phyloP scores from a whole-genome alignment of 2,113 vertebrate species.

The Motacilla tschutschensis region DNA sequence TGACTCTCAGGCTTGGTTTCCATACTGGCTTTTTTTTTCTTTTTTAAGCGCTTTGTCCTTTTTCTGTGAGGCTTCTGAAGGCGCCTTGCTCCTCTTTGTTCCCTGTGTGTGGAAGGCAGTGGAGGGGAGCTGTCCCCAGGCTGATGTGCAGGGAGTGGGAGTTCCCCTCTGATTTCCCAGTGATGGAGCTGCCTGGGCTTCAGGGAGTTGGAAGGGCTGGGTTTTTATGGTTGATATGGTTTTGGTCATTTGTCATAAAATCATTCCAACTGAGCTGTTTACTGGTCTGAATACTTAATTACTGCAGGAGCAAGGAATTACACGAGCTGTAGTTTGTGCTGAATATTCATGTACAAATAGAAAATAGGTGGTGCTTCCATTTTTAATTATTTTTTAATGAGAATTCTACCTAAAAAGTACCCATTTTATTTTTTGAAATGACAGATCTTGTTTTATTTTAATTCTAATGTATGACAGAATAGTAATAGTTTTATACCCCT shows the following conservation, averaged over 20 bases:
- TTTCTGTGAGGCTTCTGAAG: not conserved
- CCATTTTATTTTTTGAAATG: not conserved
- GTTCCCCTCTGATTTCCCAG: constrained; percentile 16
- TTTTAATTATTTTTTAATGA: not conserved
- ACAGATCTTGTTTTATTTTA: not conserved
- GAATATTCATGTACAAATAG: not conserved
- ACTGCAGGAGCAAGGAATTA: constrained; percentile 27
- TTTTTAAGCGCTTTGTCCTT: not conserved
- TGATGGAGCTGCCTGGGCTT: constrained; percentile 73
- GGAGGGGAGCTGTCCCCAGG: constrained; percentile 16
- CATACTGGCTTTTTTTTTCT: not conserved
- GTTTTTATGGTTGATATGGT: constrained; percentile 70
- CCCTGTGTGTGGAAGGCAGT: not conserved
- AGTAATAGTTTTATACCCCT: not conserved
- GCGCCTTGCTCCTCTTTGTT: not conserved
- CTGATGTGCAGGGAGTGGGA: constrained; percentile 1
- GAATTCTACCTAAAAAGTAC: not conserved
- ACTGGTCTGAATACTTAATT: constrained; percentile 77
- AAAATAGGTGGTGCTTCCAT: not conserved
- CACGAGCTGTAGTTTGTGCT: not conserved
- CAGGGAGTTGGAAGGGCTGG: constrained; percentile 62
- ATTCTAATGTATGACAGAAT: not conserved
- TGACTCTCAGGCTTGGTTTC: not conserved
- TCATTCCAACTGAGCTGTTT: constrained; percentile 69
- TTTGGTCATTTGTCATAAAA: constrained; percentile 79